Base-by-base conservation (phyloP, 2,797 vertebrate genomes). In the Labroides dimidiatus region DNA sequence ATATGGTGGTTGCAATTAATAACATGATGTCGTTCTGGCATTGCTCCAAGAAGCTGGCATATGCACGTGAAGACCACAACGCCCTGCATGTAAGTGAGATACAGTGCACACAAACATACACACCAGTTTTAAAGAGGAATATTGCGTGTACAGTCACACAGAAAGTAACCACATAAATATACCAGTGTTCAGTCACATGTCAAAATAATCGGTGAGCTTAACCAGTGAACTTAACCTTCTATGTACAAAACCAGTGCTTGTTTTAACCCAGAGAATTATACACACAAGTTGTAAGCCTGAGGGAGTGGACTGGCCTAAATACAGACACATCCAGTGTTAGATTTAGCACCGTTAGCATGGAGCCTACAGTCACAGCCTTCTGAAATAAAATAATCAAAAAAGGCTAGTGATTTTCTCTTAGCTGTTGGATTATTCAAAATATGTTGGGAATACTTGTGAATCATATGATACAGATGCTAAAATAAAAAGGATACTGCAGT, bases 221-320 rank as follows among this genome's bases (percentile, higher is more conserved):
- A 51, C 75, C 62, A 77, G 54, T 75, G 41, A 76, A 81, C 72
- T 50, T 85, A 80, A 84, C 76, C 80, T 69, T 83, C 72, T 91
- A 80, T 78, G 80, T 64, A 75, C 80, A 82, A 81, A 85, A 82
- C 60, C 43, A 77, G 74, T 54, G 78, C 83, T 84, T 77, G 82
- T 87, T 79, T 81, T 78, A 87, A 88, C 78, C 82, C 79, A 76
- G 74, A 82, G 83, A 87, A 84, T 84, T 88, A 79, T 84, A 81
- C 84, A 87, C 88, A 86, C 88, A 82, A 84, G 86, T 84, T 77
- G 82, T 78, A 69, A 77, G 85, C 92, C 90, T 82, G 79, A 67
- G 90, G 92, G 88, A 88, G 72, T 9, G 49, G 75, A 81, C 62
- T 92, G 92, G 91, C 93, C 93, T 93, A 89, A 90, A 93, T 93